These are phyloP conservation scores for Eupristina koningsbergeri DNA, from an alignment of 1,140 invertebrate genomes.

Conservation along the genomic window DNA sequence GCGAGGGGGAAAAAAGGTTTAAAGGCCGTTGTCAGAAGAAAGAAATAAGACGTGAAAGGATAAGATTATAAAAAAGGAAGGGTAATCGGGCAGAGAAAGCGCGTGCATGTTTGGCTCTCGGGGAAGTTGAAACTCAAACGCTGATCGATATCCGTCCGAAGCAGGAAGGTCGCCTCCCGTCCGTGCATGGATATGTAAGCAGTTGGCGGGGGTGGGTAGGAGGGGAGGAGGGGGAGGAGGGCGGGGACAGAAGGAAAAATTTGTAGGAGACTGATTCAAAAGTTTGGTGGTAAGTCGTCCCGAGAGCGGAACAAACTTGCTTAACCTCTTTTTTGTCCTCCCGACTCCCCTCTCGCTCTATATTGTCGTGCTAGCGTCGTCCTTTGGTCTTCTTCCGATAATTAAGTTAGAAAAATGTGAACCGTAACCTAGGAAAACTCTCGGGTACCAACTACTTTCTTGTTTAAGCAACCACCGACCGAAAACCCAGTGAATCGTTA, in stretches of 20 bases:
- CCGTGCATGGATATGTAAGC: background rate
- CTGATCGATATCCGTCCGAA: background rate
- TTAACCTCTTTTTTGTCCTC: constrained; percentile 49
- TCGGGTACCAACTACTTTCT: constrained; percentile 51
- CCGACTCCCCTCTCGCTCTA: constrained; percentile 51
- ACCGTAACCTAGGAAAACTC: constrained; percentile 56
- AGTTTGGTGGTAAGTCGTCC: constrained; percentile 50
- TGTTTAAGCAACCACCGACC: background rate
- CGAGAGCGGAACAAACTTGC: constrained; percentile 55
- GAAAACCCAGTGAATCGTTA: background rate
- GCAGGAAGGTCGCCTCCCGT: background rate
- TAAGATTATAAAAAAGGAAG: constrained; percentile 45
- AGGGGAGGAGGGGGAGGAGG: too few relatives aligned
- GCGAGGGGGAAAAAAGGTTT: background rate
- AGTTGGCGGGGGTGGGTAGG: background rate
- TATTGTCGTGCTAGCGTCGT: constrained; percentile 35
- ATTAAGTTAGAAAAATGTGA: constrained; percentile 69
- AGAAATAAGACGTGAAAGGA: constrained; percentile 37
- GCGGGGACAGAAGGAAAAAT: constrained; percentile 45
- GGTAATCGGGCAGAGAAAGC: background rate
- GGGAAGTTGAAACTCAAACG: constrained; percentile 28
- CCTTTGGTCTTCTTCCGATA: constrained; percentile 60
- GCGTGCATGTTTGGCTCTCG: constrained; percentile 6
- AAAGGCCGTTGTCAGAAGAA: background rate
- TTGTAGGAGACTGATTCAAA: constrained; percentile 56